These are phyloP conservation scores for Phocides pigmalion DNA, from an alignment of 1,140 invertebrate species.

Conservation along the genomic window DNA sequence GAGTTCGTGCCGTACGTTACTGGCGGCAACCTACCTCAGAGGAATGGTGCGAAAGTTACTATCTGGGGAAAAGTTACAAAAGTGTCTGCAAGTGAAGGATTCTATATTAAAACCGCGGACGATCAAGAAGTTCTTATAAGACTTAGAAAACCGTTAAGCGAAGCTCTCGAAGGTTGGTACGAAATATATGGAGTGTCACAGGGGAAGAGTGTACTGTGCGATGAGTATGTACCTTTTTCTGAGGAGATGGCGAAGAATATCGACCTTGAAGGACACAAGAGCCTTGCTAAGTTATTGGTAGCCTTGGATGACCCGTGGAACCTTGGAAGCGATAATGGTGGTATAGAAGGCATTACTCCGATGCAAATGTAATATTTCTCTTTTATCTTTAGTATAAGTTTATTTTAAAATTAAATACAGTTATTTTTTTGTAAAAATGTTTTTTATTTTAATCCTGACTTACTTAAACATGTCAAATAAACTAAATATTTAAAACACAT, in stretches of 20 bases:
- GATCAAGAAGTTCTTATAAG: conserved; percentile 74
- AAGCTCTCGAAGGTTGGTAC: conserved; percentile 76
- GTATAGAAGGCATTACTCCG: conserved; percentile 58
- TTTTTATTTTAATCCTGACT: too few relatives aligned
- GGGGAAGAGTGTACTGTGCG: conserved; percentile 75
- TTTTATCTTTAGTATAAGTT: too few relatives aligned
- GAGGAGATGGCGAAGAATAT: conserved; percentile 72
- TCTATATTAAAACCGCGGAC: conserved; percentile 75
- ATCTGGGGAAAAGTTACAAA: conserved; percentile 77
- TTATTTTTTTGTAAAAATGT: too few relatives aligned
- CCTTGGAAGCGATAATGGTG: conserved; percentile 60
- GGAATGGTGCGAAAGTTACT: conserved; percentile 75
- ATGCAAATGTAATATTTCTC: conserved; percentile 52
- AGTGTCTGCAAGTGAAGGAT: conserved; percentile 72
- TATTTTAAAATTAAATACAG: too few relatives aligned
- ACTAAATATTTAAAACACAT: too few relatives aligned
- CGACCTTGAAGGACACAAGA: conserved; percentile 75
- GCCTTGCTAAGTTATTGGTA: conserved; percentile 64
- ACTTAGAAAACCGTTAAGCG: conserved; percentile 65
- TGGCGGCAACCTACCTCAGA: conserved; percentile 68
- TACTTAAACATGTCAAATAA: too few relatives aligned
- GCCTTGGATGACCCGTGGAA: conserved; percentile 81
- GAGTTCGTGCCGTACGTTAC: conserved; percentile 78
- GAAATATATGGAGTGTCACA: conserved; percentile 76
- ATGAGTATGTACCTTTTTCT: conserved; percentile 75